Base-by-base conservation (phyloP, 23 tunicate genomes). In the Pegea sp. region DNA sequence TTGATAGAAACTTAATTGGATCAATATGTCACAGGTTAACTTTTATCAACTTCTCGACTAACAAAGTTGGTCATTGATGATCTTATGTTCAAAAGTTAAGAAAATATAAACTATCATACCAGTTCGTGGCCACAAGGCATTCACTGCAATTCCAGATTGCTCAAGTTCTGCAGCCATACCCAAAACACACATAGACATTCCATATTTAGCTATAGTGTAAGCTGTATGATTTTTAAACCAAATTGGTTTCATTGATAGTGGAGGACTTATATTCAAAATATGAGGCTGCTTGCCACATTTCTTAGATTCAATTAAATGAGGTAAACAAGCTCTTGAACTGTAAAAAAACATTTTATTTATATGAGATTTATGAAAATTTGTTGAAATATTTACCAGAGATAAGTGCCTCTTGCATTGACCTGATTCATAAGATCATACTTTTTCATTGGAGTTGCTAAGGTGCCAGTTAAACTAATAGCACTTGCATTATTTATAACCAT, bases 121-220 rank as follows among this genome's bases (percentile, higher is more conserved):
- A 31, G 93, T 75, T 54, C 60, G 66, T 13, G 99, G 99, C 99
- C 99, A 91, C 42, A 91, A 55, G 22, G 86, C 81, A 78, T 91
- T 91, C 28, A 91, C 99, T 0, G 99, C 77, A 32, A 91, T 69
- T 19, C 91, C 93, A 26, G 58, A 34, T 0, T 67, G 66, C 52
- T 68, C 52, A 34, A 84, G 70, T 46, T 84, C 95, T 18, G 75
- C 84, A 32, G 86, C 73, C 99, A 91, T 91, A 30, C 99, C 99
- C 31, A 78, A 42, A 30, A 84, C 99, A 54, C 99, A 91, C 86
- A 91, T 72, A n/a, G 93, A 69, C 99, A 91, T 91, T 0, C 91
- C 93, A 58, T 65, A 72, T 42, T 91, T 91, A 18, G 99, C 87
- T 22, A 91, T 91, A 13, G 86, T 71, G 55, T 91, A 91, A 25